Evolutionary conservation across 2,888 invertebrate genomes (phyloP).

Genomic region (Anthoptus insignis): DNA sequence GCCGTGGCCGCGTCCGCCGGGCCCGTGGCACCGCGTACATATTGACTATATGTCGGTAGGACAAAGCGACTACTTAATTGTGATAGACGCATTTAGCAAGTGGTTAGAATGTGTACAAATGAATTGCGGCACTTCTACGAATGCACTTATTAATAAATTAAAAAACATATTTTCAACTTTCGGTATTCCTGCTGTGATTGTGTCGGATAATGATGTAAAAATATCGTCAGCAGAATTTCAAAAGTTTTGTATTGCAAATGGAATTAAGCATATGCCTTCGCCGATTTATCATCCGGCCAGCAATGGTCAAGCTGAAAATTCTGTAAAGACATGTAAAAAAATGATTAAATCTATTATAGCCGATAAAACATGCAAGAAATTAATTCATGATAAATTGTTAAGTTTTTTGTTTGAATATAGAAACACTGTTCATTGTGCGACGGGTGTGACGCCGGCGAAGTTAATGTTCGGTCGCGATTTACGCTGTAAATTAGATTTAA

Average conservation of each 20-base stretch:
- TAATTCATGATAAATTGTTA: conserved; percentile 36
- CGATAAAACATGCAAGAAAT: background rate
- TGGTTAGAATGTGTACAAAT: conserved; percentile 19
- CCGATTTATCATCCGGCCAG: conserved; percentile 26
- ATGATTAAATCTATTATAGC: conserved; percentile 45
- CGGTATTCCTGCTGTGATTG: conserved; percentile 35
- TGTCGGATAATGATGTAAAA: conserved; percentile 38
- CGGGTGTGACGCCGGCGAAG: conserved; percentile 44
- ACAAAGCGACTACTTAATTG: conserved; percentile 17
- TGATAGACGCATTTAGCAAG: background rate
- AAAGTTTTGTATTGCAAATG: conserved; percentile 39
- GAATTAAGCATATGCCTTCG: conserved; percentile 39
- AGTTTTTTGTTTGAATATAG: conserved; percentile 48
- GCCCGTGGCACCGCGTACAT: conserved; percentile 45
- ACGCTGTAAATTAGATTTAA: too few relatives aligned
- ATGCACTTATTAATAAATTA: conserved; percentile 38
- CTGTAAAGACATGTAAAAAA: conserved; percentile 45
- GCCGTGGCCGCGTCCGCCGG: too few relatives aligned
- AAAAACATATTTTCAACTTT: conserved; percentile 42
- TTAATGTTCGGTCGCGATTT: too few relatives aligned
- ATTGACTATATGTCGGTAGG: conserved; percentile 46
- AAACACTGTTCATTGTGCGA: conserved; percentile 47
- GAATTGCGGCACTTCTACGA: conserved; percentile 37
- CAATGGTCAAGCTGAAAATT: conserved; percentile 33
- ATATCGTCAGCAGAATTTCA: conserved; percentile 36